These are phyloP conservation scores for Osmoderma eremita DNA, from an alignment of 2,888 invertebrate species.

Conservation along the genomic window DNA sequence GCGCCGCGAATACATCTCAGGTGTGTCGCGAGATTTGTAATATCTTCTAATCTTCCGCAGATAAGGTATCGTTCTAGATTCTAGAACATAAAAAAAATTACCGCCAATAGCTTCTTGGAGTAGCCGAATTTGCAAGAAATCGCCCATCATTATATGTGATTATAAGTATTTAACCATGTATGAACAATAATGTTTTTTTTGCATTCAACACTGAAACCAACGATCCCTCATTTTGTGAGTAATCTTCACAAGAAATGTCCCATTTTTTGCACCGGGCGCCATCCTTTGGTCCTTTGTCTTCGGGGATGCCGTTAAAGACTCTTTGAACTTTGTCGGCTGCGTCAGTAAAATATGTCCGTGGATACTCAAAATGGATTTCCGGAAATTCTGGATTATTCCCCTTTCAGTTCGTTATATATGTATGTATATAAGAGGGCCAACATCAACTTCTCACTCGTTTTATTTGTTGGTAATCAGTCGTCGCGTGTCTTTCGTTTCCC, in stretches of 20 bases:
- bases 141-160: background rate
- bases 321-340: background rate
- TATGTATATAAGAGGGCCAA: too few relatives aligned
- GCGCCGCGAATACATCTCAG: too few relatives aligned
- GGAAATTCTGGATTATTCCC: too few relatives aligned
- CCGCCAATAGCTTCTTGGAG: too few relatives aligned
- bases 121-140: background rate
- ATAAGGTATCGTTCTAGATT: too few relatives aligned
- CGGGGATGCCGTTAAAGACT: background rate
- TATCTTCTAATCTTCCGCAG: too few relatives aligned
- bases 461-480: too few relatives aligned
- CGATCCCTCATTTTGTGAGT: background rate
- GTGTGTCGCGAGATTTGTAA: too few relatives aligned
- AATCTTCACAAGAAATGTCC: background rate
- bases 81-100: background rate
- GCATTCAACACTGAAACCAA: background rate
- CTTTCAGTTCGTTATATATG: too few relatives aligned
- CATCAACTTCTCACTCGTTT: too few relatives aligned
- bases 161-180: background rate
- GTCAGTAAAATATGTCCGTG: too few relatives aligned
- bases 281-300: background rate
- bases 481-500: background rate
- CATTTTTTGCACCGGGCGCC: background rate
- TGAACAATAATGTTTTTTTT: background rate
- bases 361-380: too few relatives aligned